phyloP scores from a whole-genome alignment of 2,888 invertebrate species.

The Heteropelma amictum region DNA sequence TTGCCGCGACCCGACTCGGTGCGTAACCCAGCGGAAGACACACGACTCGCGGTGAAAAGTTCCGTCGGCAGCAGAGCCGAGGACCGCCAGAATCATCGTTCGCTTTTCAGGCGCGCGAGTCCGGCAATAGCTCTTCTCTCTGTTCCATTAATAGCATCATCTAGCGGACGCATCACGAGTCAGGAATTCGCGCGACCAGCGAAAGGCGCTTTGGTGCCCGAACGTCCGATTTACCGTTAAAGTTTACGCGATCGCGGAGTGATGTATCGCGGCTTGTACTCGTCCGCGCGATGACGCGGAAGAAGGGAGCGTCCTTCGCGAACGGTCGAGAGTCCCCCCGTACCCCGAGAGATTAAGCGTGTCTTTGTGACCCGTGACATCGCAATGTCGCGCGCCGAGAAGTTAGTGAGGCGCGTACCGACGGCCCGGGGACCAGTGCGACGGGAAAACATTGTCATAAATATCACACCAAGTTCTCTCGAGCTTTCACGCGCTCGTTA shows the following conservation, averaged over 20 bases:
- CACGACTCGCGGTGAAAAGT: too few relatives aligned
- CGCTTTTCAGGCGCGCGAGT: constrained; percentile 11
- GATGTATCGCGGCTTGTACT: constrained; percentile 43
- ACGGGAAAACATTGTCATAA: constrained; percentile 35
- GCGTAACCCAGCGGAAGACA: too few relatives aligned
- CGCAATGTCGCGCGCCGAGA: constrained; percentile 15
- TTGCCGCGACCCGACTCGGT: too few relatives aligned
- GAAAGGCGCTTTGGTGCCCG: constrained; percentile 11
- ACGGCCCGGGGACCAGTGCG: constrained; percentile 27
- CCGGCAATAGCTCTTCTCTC: constrained; percentile 3
- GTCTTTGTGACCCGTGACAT: not conserved
- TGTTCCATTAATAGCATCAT: constrained; percentile 54
- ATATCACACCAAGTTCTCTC: too few relatives aligned
- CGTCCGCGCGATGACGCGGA: not conserved
- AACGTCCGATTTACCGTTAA: constrained; percentile 51
- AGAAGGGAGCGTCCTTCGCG: constrained; percentile 39
- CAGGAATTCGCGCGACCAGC: constrained; percentile 19
- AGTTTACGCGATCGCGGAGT: constrained; percentile 46
- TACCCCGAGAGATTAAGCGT: too few relatives aligned
- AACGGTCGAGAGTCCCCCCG: constrained; percentile 16
- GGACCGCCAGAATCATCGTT: constrained; percentile 6
- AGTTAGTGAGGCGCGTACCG: not conserved
- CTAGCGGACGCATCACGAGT: constrained; percentile 11
- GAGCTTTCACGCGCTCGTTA: too few relatives aligned
- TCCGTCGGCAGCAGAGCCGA: constrained; percentile 45